These are phyloP conservation scores for Leptopilina myrica DNA, from an alignment of 2,888 invertebrate genomes.

Conservation along the genomic window DNA sequence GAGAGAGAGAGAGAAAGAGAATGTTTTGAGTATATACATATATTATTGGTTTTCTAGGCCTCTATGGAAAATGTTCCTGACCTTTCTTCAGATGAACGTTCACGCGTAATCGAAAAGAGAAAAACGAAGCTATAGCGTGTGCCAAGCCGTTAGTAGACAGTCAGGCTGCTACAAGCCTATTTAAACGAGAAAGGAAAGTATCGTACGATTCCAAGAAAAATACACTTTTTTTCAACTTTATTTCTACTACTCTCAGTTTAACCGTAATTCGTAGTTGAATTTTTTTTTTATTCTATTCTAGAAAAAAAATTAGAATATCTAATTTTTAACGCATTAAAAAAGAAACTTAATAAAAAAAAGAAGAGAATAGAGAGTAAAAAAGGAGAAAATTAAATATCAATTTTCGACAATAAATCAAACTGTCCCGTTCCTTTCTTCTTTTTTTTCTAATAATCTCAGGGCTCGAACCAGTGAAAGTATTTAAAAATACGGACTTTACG, in stretches of 20 bases:
- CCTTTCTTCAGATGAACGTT: conserved; percentile 29
- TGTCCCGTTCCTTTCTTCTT: too few relatives aligned
- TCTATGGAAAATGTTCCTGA: conserved; percentile 31
- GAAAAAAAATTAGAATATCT: background rate
- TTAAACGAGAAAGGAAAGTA: conserved; percentile 35
- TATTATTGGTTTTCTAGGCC: conserved; percentile 15
- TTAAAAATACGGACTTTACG: too few relatives aligned
- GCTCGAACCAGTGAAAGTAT: too few relatives aligned
- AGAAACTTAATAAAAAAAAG: background rate
- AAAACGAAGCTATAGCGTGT: conserved; percentile 21
- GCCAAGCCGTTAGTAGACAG: conserved; percentile 33
- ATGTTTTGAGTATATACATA: background rate
- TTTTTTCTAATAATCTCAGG: too few relatives aligned
- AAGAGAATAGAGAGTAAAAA: background rate
- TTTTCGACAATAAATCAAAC: too few relatives aligned
- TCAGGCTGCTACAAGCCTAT: conserved; percentile 23
- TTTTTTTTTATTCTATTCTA: background rate
- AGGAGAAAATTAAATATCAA: background rate
- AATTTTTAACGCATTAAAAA: background rate
- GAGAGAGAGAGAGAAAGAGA: background rate
- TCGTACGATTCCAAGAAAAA: conserved; percentile 11
- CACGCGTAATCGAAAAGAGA: conserved; percentile 32
- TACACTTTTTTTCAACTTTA: background rate
- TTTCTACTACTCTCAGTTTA: conserved; percentile 11
- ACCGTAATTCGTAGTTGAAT: background rate